Evolutionary conservation across 1,140 invertebrate genomes (phyloP).

Genomic region (Mactra quadrangularis): DNA sequence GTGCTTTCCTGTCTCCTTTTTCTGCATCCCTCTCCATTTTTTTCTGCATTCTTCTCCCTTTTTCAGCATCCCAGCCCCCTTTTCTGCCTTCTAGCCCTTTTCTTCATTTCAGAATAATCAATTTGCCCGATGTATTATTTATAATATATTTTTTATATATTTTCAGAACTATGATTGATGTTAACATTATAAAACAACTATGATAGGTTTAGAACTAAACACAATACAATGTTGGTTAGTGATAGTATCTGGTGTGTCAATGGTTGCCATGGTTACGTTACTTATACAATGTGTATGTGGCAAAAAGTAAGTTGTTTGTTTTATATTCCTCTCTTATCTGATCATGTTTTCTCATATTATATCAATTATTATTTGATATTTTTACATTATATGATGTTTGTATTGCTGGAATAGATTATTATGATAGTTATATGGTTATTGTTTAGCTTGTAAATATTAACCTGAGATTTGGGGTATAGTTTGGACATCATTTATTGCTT

Average conservation of each 20-base stretch:
- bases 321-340: background rate
- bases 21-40: no score
- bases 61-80: no score
- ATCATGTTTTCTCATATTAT: background rate
- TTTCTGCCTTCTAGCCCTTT: no score
- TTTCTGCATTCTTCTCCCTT: no score
- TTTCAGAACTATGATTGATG: no score
- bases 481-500: background rate
- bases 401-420: background rate
- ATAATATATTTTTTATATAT: no score
- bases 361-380: background rate
- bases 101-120: no score
- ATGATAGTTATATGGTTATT: background rate
- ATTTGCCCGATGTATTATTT: no score
- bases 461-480: background rate
- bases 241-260: slow-evolving; percentile 10
- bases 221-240: background rate
- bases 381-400: background rate
- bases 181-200: no score
- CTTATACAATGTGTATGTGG: slow-evolving; percentile 42
- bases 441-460: background rate
- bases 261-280: slow-evolving; percentile 19
- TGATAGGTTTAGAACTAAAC: no score
- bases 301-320: slow-evolving; percentile 17
- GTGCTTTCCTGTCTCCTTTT: no score